These are phyloP conservation scores for Siniperca undulata DNA, from an alignment of 2,797 vertebrate species.

Conservation along the genomic window DNA sequence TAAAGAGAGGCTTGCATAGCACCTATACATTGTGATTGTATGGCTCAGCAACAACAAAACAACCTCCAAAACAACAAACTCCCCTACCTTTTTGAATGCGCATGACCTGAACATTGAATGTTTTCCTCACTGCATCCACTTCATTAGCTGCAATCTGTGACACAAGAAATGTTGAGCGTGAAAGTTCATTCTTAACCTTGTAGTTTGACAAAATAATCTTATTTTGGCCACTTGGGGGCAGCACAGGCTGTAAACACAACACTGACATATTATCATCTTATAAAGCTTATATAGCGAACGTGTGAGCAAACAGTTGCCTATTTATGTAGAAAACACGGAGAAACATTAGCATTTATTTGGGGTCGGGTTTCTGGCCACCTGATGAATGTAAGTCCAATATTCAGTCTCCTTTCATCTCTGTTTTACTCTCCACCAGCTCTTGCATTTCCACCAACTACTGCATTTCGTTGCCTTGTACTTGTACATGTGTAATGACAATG, in stretches of 20 bases:
- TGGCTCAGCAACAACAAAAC: background rate
- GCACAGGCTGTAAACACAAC: background rate
- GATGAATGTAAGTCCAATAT: background rate
- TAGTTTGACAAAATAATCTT: background rate
- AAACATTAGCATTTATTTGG: background rate
- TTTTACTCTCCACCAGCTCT: background rate
- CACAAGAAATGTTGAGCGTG: background rate
- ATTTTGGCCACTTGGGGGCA: background rate
- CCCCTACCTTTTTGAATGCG: constrained; percentile 66
- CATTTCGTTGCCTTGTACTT: no score
- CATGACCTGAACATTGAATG: constrained; percentile 76
- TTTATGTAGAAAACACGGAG: background rate
- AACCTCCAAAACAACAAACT: background rate
- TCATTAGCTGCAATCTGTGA: constrained; percentile 84
- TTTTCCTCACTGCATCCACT: constrained; percentile 84
- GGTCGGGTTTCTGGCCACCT: background rate
- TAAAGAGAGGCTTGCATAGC: background rate
- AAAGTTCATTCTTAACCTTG: background rate
- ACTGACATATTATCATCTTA: background rate
- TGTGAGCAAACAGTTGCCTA: background rate
- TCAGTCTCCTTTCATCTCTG: background rate
- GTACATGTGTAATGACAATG: no score
- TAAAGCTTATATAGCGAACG: background rate
- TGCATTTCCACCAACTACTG: no score
- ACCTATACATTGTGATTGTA: background rate